phyloP scores from a whole-genome alignment of 2,113 vertebrate genomes.

The Cathartes aura region DNA sequence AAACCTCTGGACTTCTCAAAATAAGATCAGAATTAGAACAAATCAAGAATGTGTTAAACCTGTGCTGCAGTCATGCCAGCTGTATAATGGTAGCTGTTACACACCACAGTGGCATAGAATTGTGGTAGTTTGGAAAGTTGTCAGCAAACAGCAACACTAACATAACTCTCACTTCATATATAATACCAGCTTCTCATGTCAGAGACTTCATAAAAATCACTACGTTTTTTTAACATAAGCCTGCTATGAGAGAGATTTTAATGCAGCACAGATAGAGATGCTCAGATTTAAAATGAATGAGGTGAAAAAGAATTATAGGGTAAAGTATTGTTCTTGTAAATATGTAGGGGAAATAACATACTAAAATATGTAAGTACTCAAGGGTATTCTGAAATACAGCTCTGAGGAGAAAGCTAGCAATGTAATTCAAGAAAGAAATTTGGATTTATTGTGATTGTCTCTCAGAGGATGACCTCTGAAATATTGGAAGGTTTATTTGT shows the following conservation, averaged over 20 bases:
- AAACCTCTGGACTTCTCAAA: neutral
- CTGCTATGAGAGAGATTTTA: constrained; percentile 5
- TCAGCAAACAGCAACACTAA: neutral
- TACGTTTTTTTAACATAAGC: neutral
- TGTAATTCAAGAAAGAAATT: neutral
- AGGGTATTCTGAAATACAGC: neutral
- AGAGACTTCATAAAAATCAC: constrained; percentile 10
- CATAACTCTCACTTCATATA: neutral
- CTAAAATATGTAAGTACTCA: neutral
- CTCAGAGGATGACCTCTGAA: neutral
- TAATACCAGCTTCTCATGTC: neutral
- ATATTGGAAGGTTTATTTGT: neutral
- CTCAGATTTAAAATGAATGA: constrained; percentile 19
- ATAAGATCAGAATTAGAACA: neutral
- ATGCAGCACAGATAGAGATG: constrained; percentile 14
- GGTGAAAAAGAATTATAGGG: constrained; percentile 5
- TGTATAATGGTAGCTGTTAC: neutral
- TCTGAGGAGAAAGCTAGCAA: neutral
- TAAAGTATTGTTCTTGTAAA: constrained; percentile 24
- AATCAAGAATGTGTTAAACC: neutral
- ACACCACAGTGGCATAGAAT: neutral
- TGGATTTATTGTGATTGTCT: neutral
- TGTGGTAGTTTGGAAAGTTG: neutral
- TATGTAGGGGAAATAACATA: neutral
- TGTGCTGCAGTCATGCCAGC: neutral